Base-by-base conservation (phyloP, 2,113 vertebrate genomes). In the Brachyhypopomus gauderio region DNA sequence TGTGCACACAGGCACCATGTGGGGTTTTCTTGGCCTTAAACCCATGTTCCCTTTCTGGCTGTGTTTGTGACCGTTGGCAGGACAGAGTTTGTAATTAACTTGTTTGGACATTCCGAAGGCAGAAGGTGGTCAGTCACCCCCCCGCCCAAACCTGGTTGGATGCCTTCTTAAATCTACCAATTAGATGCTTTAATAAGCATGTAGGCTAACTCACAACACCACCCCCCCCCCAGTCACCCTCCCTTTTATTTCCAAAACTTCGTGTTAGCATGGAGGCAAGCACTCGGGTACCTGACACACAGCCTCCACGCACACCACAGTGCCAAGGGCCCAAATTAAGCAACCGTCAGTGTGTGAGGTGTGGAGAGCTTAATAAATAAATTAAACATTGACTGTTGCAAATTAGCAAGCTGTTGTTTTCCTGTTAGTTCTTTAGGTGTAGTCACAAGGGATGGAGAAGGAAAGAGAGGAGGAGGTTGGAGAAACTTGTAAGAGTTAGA, bases 371-470 rank as follows among this genome's bases (percentile, higher is more conserved):
- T 72, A 67, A 72, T 72, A 38, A 25, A 76, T 20, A 73, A 77
- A 77, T 79, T 55, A 75, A 60, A 66, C 45, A n/a, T 58, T 48
- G 48, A 62, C 36, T 82, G 75, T 66, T 75, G 48, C 36, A 73
- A 79, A 64, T 74, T 56, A 58, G 22, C 27, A 76, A 72, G 79
- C 56, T 48, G 69, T 66, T 45, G 67, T 66, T 80, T 86, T 58
- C 75, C 62, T 55, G 22, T 30, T 59, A 64, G 59, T 62, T 45
- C 36, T 66, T 76, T 30, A 48, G 64, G 64, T 20, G 30, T 66
- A 73, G 38, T 16, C 34, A 27, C 22, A 9, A 55, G 14, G 60
- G 25, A 20, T 34, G 16, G 12, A 38, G 55, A 36, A 27, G 9
- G 66, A 34, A 19, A 58, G 30, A 36, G 76, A 48, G 27, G 27